Base-by-base conservation (phyloP, 2,888 invertebrate genomes). In the Drosophila limbata region DNA sequence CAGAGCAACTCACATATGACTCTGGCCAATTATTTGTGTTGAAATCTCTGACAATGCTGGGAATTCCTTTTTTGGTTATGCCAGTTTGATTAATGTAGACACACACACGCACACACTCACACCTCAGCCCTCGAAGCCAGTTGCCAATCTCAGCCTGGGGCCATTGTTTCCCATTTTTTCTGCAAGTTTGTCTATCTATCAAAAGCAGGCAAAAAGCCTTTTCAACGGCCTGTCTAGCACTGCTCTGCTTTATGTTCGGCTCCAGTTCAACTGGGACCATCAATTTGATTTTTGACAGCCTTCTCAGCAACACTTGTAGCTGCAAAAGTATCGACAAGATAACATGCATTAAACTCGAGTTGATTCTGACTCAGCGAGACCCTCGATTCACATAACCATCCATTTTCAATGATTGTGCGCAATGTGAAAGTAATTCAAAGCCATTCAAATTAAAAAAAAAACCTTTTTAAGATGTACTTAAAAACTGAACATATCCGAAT, bases 81-180 rank as follows among this genome's bases (percentile, higher is more conserved):
- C 40, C 55, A 40, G 69, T 77, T 83, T 82, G 88, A 83, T 83
- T 83, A 88, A 83, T 88, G 86, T 73, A 69, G 80, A 65, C 56
- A 15, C 11, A 21, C 21, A n/a, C 10, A 42, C 17, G 31, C 40
- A 15, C 42, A 9, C 31, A 10, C 19, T 19, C 31, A 72, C 67
- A 72, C 65, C 74, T 73, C 72, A 74, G 67, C 53, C 70, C 53
- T 21, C 35, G 25, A 50, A 61, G 47, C 53, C 28, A 42, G 52
- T 39, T 53, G 51, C 33, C 65, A 52, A 19, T 66, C 62, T 60
- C 59, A 44, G 45, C 17, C 53, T 31, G 35, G 56, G 65, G 66
- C 57, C 63, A 73, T 81, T 83, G 76, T 84, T 79, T 47, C 15
- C 31, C 59, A 79, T 76, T 82, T 69, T 42, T 52, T 45, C 48